These are phyloP conservation scores for Paralichthys olivaceus DNA, from an alignment of 2,113 vertebrate genomes.

Conservation along the genomic window DNA sequence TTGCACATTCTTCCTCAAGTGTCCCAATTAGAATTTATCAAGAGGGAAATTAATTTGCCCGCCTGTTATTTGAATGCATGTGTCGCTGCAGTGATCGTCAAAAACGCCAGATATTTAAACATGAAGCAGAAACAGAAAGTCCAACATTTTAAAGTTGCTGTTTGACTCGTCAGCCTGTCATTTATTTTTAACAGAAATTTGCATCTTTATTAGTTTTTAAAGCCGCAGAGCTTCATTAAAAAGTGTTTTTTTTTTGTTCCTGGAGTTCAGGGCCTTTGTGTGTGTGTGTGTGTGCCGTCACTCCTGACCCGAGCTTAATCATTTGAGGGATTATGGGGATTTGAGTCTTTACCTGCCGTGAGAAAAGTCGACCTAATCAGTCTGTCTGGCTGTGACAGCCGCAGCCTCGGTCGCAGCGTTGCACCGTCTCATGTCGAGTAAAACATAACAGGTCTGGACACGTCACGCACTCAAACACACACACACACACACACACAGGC, in stretches of 20 bases:
- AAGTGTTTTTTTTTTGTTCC: no score
- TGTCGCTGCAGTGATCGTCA: no score
- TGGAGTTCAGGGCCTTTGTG: not conserved
- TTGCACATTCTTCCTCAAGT: conserved; percentile 1
- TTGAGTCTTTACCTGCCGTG: conserved; percentile 56
- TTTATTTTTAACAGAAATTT: not conserved
- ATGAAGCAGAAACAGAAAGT: no score
- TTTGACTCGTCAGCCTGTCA: no score
- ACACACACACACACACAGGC: not conserved
- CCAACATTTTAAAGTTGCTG: no score
- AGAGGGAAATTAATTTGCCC: no score
- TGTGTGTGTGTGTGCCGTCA: conserved; percentile 10
- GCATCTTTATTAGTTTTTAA: not conserved
- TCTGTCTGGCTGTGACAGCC: conserved; percentile 16
- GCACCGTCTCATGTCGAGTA: conserved; percentile 13
- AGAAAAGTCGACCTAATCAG: conserved; percentile 54
- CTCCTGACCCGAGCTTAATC: conserved; percentile 30
- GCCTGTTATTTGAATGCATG: no score
- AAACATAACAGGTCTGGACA: conserved; percentile 34
- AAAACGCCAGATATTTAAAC: no score
- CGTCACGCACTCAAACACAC: conserved; percentile 14
- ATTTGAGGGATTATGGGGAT: conserved; percentile 63
- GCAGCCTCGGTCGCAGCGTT: not conserved
- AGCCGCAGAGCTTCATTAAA: no score
- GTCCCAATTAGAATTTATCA: not conserved